Conservation (phyloP, 2,113 vertebrate genomes). For the Peromyscus leucopus region DNA sequence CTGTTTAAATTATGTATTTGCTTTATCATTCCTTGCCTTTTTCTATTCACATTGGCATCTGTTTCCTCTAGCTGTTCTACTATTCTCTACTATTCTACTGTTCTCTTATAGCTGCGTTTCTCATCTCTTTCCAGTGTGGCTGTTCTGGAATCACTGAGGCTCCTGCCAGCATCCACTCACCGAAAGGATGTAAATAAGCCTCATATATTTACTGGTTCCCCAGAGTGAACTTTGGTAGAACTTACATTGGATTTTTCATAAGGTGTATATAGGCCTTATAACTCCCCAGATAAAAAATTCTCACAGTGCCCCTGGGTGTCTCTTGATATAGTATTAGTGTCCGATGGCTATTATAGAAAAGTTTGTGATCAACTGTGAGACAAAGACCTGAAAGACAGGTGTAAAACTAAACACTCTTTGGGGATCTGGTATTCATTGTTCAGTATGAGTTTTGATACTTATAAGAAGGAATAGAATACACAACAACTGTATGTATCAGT, state of each 20-base stretch:
- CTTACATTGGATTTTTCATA: neutral
- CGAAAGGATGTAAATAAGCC: neutral
- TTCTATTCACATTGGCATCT: neutral
- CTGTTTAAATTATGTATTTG: neutral
- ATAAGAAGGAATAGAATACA: neutral
- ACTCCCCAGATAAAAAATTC: neutral
- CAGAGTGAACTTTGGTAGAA: neutral
- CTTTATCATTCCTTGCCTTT: neutral
- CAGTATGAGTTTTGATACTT: no score
- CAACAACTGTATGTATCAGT: neutral
- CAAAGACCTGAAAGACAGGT: no score
- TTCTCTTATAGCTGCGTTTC: neutral
- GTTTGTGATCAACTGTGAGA: neutral
- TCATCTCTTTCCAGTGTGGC: neutral
- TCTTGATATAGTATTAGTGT: neutral
- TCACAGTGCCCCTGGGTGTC: neutral
- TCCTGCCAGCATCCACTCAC: neutral
- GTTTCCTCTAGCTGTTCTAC: neutral
- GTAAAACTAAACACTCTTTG: neutral
- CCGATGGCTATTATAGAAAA: neutral
- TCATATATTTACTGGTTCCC: neutral
- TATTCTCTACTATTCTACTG: neutral
- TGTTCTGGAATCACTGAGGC: neutral
- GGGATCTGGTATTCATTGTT: neutral
- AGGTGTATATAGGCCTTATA: neutral